A percentile compares a stretch with the other conserved stretches of the same genome.
Evolutionary conservation across 2,797 vertebrate species (phyloP).

Genomic region (Novumbra hubbsi): DNA sequence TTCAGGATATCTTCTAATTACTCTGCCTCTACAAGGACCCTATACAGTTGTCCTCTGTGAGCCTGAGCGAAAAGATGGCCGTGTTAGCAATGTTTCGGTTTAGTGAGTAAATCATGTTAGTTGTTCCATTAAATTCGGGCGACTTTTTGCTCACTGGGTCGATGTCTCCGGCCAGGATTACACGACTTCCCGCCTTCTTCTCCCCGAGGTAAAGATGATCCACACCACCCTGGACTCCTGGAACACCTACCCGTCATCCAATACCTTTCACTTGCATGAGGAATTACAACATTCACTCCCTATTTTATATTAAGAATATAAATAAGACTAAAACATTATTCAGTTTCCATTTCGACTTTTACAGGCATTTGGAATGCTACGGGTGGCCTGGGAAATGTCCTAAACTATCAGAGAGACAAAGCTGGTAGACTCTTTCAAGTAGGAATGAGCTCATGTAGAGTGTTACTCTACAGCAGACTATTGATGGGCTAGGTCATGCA

Average conservation of each 20-base stretch:
- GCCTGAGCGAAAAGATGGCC: neutral
- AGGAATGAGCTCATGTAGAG: conserved; percentile 24
- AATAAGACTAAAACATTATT: conserved; percentile 65
- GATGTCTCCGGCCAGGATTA: conserved; percentile 36
- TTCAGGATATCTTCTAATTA: neutral
- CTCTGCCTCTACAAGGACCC: neutral
- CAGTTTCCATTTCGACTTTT: conserved; percentile 52
- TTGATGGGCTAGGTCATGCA: conserved; percentile 32
- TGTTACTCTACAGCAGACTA: conserved; percentile 25
- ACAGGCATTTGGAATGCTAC: conserved; percentile 1
- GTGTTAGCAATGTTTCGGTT: conserved; percentile 11
- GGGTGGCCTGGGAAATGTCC: neutral
- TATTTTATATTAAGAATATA: conserved; percentile 51
- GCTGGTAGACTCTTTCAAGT: neutral
- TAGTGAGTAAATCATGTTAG: conserved; percentile 28
- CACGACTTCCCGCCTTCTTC: conserved; percentile 37
- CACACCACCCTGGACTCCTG: conserved; percentile 45
- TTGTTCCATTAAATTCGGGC: conserved; percentile 20
- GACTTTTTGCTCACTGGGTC: conserved; percentile 30
- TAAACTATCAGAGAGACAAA: neutral
- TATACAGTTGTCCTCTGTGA: conserved; percentile 1
- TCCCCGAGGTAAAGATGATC: conserved; percentile 53
- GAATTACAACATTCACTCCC: conserved; percentile 62
- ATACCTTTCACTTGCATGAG: conserved; percentile 57
- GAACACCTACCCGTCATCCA: conserved; percentile 56